phyloP scores from a whole-genome alignment of 2,797 vertebrate species.

The Ceryle rudis region DNA sequence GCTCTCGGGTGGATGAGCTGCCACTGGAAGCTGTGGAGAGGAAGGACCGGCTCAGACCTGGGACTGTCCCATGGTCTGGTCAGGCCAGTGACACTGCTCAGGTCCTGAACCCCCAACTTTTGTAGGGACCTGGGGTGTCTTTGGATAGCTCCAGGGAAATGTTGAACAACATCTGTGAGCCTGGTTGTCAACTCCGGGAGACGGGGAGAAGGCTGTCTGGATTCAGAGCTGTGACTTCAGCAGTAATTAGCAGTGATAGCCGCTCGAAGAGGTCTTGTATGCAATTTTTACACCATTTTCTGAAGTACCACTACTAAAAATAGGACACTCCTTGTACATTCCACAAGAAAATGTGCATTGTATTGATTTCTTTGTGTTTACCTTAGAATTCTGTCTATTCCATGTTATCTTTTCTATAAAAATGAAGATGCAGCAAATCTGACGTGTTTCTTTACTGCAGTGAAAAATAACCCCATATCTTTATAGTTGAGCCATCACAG shows the following conservation, averaged over 20 bases:
- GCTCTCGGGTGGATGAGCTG: neutral
- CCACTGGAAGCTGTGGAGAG: neutral
- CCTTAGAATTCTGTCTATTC: neutral
- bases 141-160: neutral
- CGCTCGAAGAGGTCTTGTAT: neutral
- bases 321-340: neutral
- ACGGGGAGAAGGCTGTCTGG: neutral
- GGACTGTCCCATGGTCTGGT: neutral
- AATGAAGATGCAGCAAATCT: neutral
- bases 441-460: neutral
- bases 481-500: neutral
- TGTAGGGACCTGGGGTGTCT: rapidly evolving
- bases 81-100: neutral
- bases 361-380: neutral
- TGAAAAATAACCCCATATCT: neutral
- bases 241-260: neutral
- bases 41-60: neutral
- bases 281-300: neutral
- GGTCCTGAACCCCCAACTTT: neutral
- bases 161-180: rapidly evolving
- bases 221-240: neutral
- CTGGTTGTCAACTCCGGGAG: rapidly evolving
- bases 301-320: neutral
- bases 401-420: neutral
- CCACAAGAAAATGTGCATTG: neutral